A percentile compares a stretch with the other conserved stretches of the same genome.
phyloP scores from a whole-genome alignment of 92 coral and sea anemone genomes.

The Blastomussa wellsi region DNA sequence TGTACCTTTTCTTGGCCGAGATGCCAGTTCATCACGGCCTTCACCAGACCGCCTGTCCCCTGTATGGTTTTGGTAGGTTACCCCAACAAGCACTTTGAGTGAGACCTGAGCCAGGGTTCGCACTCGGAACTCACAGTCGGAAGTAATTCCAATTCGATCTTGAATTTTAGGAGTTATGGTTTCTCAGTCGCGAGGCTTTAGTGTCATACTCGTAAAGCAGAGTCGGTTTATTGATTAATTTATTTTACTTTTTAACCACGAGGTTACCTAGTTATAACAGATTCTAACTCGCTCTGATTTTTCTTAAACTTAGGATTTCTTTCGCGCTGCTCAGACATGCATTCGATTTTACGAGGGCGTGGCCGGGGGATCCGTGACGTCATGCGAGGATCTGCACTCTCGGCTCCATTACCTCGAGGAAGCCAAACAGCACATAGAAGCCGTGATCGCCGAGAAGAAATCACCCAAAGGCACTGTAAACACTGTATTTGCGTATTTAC shows the following conservation, averaged over 20 bases:
- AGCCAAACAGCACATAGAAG: slow-evolving; percentile 85
- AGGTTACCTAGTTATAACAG: not conserved
- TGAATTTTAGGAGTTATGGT: no score
- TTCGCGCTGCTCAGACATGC: slow-evolving; percentile 98
- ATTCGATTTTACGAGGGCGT: slow-evolving; percentile 91
- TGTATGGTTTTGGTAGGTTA: no score
- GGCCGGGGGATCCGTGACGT: slow-evolving; percentile 73
- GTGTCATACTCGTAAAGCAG: no score
- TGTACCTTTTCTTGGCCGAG: no score
- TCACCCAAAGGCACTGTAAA: slow-evolving; percentile 84
- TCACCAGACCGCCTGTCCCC: no score
- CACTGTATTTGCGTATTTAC: slow-evolving; percentile 81
- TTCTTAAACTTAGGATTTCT: slow-evolving; percentile 68
- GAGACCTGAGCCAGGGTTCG: no score
- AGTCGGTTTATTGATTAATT: no score
- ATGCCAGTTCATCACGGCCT: no score
- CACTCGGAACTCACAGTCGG: no score
- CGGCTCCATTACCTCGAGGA: slow-evolving; percentile 80
- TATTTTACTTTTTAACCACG: not conserved
- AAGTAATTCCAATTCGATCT: no score
- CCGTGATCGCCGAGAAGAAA: slow-evolving; percentile 83
- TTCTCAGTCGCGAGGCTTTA: no score
- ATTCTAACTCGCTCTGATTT: not conserved
- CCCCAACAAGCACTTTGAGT: no score
- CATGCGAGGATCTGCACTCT: slow-evolving; percentile 82